Evolutionary conservation across 2,113 vertebrate species (phyloP), one percentile per base, ranked within the genome.

Genomic region (Gnathonemus echidnorhynchus): DNA sequence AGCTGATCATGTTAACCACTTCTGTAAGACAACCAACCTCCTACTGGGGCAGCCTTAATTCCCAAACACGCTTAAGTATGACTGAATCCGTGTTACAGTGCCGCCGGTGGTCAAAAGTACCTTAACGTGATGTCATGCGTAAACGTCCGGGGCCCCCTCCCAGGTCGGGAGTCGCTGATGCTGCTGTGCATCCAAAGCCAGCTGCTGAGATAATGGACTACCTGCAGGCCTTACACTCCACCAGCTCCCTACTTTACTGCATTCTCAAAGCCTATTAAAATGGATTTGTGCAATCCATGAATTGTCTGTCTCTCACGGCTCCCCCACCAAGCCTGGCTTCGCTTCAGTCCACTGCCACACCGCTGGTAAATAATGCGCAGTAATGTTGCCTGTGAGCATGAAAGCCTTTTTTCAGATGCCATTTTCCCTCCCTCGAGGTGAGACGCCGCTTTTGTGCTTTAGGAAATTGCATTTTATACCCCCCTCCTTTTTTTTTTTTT

Each of bases 261-360:
- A 90, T 89, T 80, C 90, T 90, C 50, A 53, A 27, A 87, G 50
- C 50, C 50, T 35, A 49, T 53, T 87, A 39, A 52, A 53, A 87
- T 90, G 89, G 90, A 91, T 93, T 90, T 87, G 87, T n/a, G 90
- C 92, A 93, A 92, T 92, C 86, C 90, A 31, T 50, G 90, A 90
- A 92, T 93, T 94, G 93, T 94, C 91, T 90, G 90, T 91, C 90
- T 89, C 92, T 92, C 85, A 89, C 45, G 52, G 89, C 74, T 42
- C 17, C 83, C 83, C 42, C 91, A 93, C 93, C 93, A 92, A 87
- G 89, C 88, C 1, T 46, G 53, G 56, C 49, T 46, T 39, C 45
- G 35, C 66, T 89, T 90, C 92, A 90, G 89, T 88, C 58, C 88
- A 49, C 74, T 56, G 70, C 74, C 74, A 83, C 88, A 27, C 88